Evolutionary conservation across 2,888 invertebrate species (phyloP).

Genomic region (Caradrina kadenii): DNA sequence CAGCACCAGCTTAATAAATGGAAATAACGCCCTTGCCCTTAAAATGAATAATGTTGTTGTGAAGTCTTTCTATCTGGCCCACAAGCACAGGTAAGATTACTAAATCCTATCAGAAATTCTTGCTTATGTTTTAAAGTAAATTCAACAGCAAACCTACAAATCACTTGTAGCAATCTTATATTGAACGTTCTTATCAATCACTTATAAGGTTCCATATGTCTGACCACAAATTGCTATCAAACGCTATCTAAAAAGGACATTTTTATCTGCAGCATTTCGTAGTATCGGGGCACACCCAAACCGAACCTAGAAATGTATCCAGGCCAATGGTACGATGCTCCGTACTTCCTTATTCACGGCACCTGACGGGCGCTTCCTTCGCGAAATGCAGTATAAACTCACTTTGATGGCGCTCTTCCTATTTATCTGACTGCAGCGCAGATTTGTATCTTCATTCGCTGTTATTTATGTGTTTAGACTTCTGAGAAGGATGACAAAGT

Average conservation of each 20-base stretch:
- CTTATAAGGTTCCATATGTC: neutral
- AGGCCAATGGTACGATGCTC: slow-evolving; percentile 54
- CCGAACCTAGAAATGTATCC: slow-evolving; percentile 52
- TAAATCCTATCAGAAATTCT: neutral
- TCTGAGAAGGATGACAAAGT: slow-evolving; percentile 35
- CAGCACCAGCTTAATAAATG: neutral
- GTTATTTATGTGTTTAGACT: slow-evolving; percentile 35
- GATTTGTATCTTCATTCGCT: slow-evolving; percentile 51
- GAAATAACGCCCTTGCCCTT: neutral
- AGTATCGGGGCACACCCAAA: slow-evolving; percentile 40
- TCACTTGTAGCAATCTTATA: neutral
- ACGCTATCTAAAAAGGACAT: slow-evolving; percentile 13
- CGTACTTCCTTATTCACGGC: slow-evolving; percentile 63
- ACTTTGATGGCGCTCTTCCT: slow-evolving; percentile 61
- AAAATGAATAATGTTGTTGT: neutral
- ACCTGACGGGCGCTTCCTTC: slow-evolving; percentile 61
- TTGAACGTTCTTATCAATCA: neutral
- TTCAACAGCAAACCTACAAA: neutral
- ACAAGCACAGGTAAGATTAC: neutral
- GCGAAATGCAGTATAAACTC: slow-evolving; percentile 59
- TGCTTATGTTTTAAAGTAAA: neutral
- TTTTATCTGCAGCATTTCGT: slow-evolving; percentile 27
- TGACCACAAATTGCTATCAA: neutral
- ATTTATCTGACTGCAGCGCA: slow-evolving; percentile 42
- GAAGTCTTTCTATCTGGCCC: neutral